phyloP scores from a whole-genome alignment of 1,140 invertebrate genomes.

The Drosophila virilis region DNA sequence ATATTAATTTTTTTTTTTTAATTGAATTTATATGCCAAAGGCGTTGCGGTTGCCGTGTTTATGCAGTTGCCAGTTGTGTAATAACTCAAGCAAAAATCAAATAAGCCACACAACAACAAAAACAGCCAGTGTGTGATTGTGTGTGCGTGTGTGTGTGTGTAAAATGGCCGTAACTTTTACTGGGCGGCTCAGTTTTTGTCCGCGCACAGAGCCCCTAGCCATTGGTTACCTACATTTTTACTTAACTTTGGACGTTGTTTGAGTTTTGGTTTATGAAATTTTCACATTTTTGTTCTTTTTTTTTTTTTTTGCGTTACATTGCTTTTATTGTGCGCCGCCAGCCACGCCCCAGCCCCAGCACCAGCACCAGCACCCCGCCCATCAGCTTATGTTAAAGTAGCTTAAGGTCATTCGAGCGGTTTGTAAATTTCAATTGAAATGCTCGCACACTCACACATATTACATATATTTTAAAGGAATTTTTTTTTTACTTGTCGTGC shows the following conservation, averaged over 20 bases:
- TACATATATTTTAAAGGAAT: neutral
- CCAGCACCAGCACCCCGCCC: neutral
- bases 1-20: slow-evolving; percentile 44
- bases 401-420: slow-evolving; percentile 66
- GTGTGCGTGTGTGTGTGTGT: slow-evolving; percentile 12
- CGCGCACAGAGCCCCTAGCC: slow-evolving; percentile 34
- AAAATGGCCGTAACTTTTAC: slow-evolving; percentile 46
- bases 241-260: slow-evolving; percentile 63
- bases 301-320: slow-evolving; percentile 34
- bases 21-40: slow-evolving; percentile 60
- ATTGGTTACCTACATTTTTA: slow-evolving; percentile 67
- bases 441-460: slow-evolving; percentile 24
- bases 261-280: slow-evolving; percentile 69
- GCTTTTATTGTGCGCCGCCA: slow-evolving; percentile 27
- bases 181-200: slow-evolving; percentile 37
- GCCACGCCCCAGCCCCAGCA: neutral
- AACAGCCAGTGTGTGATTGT: neutral
- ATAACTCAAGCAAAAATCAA: slow-evolving; percentile 66
- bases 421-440: slow-evolving; percentile 67
- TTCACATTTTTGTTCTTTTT: slow-evolving; percentile 46
- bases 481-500: neutral
- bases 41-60: slow-evolving; percentile 47
- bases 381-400: slow-evolving; percentile 53
- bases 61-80: slow-evolving; percentile 64
- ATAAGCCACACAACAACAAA: slow-evolving; percentile 33